Conservation (phyloP, 1,140 invertebrate species). For the Elymnias hypermnestra region DNA sequence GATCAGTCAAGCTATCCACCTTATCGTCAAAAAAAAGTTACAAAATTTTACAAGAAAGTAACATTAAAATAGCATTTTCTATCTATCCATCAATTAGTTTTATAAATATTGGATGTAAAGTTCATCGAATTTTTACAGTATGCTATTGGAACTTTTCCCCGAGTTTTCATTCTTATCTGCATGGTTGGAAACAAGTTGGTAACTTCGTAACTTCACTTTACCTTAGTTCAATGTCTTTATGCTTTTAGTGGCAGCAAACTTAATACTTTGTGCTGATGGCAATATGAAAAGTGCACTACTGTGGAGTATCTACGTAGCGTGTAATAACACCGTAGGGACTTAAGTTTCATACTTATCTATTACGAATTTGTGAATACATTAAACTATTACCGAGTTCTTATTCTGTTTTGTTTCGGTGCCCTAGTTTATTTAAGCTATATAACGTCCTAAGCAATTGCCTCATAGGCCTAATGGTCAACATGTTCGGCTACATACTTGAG, state of each 20-base stretch:
- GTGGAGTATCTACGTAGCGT: not conserved
- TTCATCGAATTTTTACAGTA: not conserved
- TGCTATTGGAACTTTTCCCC: not conserved
- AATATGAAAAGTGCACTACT: conserved; percentile 4
- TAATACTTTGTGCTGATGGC: conserved; percentile 1
- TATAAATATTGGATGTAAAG: too few relatives aligned
- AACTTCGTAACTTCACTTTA: not conserved
- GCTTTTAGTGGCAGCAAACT: conserved; percentile 1
- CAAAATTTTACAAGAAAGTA: too few relatives aligned
- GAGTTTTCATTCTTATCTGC: not conserved
- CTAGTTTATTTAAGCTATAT: not conserved
- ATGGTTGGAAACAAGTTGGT: not conserved
- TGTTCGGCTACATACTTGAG: too few relatives aligned
- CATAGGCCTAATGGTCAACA: too few relatives aligned
- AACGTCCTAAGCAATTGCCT: too few relatives aligned
- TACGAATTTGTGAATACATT: not conserved
- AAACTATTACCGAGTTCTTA: not conserved
- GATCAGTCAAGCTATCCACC: too few relatives aligned
- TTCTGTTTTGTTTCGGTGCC: not conserved
- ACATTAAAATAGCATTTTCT: too few relatives aligned
- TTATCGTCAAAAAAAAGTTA: too few relatives aligned
- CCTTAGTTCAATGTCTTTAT: conserved; percentile 1
- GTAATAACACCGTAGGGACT: not conserved
- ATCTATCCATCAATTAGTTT: too few relatives aligned
- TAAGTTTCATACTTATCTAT: conserved; percentile 2